Base-by-base conservation (phyloP, 2,797 vertebrate genomes). In the Thunnus albacares region DNA sequence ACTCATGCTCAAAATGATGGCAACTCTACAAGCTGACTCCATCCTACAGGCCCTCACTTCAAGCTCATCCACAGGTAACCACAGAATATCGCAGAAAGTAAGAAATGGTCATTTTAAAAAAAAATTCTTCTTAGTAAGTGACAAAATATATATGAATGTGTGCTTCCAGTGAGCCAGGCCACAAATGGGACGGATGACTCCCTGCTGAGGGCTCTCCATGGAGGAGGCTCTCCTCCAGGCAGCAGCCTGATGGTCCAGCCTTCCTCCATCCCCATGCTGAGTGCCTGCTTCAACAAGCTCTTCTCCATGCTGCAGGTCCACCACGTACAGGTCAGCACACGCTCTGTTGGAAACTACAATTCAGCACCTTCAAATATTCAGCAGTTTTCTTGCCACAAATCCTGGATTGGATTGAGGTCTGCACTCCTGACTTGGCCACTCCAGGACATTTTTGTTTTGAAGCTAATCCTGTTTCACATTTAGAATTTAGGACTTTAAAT, bases 1-100 rank as follows among this genome's bases (percentile, higher is more conserved):
- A 84, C 95, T 99, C 79, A 99, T 99, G 98, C 94, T 99, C 77
- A 99, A 99, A 94, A 99, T 99, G 98, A 99, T 99, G 98, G 97
- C 98, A 28, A 99, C 98, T 0, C 87, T 99, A 61, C 98, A 99
- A 94, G 98, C 98, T 0, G 98, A 99, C 89, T 99, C 98, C 51
- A 98, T 99, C 89, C 92, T 99, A 33, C 98, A 99, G 79, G 98
- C 98, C 8, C 96, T 99, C 87, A 98, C 98, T 64, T 97, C 98
- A 70, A 97, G 94, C 61, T 97, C 98, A 55, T 97, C 98, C 79
- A 93, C 97, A 93, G 96, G 98, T 99, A 95, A 53, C 22, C 26
- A 43, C 3, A 57, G 14, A 20, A 4, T n/a, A 51, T 18, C 14
- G 24, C 11, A 51, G 10, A 55, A 3, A 28, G 26, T 8, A 41